phyloP scores from a whole-genome alignment of 30 jellyfish, hydroid and myxozoan genomes.

The Turritopsis dohrnii region DNA sequence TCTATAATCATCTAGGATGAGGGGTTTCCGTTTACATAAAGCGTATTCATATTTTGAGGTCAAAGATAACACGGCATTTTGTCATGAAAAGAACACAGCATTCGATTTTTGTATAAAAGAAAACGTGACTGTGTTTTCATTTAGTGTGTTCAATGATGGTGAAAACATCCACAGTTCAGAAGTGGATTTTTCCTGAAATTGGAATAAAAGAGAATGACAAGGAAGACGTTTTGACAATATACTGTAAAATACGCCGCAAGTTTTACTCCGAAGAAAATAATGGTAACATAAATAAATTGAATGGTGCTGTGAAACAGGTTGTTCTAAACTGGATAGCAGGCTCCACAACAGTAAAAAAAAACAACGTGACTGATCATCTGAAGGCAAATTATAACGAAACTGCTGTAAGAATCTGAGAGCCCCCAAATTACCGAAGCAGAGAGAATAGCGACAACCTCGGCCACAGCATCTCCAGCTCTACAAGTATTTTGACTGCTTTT shows the following conservation, averaged over 20 bases:
- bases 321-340: background rate
- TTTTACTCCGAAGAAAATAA: background rate
- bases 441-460: background rate
- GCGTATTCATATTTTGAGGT: no score
- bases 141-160: no score
- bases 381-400: background rate
- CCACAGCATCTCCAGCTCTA: background rate
- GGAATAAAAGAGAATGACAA: background rate
- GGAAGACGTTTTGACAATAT: background rate
- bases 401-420: background rate
- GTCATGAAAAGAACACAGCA: no score
- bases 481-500: background rate
- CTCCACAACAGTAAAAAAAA: background rate
- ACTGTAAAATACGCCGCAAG: background rate
- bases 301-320: background rate
- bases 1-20: no score
- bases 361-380: background rate
- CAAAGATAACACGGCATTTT: no score
- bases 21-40: no score
- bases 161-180: background rate
- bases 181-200: background rate
- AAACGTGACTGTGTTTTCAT: no score
- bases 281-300: background rate
- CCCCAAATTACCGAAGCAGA: background rate
- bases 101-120: no score